These are phyloP conservation scores for Tetragnatha montana DNA, from an alignment of 2,888 invertebrate species.

Conservation along the genomic window DNA sequence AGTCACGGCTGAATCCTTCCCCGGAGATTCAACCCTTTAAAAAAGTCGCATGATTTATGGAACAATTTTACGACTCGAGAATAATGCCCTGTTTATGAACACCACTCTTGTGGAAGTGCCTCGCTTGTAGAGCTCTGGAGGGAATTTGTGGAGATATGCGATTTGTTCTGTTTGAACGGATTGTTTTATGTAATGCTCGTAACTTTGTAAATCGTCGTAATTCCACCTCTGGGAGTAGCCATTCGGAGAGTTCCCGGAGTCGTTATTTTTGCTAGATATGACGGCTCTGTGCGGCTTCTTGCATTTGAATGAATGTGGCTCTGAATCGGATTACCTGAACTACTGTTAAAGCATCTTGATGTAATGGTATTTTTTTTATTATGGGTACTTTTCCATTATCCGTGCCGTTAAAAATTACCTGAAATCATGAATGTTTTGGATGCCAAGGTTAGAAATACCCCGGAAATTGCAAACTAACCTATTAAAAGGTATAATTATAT, in stretches of 20 bases:
- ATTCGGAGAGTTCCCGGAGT: conserved; percentile 1
- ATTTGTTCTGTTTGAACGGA: conserved; percentile 32
- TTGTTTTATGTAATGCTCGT: conserved; percentile 37
- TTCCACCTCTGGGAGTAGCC: conserved; percentile 38
- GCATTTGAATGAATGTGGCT: neutral
- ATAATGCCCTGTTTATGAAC: conserved; percentile 66
- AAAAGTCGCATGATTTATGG: conserved; percentile 54
- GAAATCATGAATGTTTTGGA: too few species aligned
- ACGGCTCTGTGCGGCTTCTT: neutral
- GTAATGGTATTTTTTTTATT: too few species aligned
- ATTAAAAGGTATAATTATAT: too few species aligned
- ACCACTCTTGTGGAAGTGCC: conserved; percentile 30
- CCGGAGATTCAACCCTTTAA: conserved; percentile 11
- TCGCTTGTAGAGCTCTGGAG: conserved; percentile 13
- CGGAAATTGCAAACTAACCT: too few species aligned
- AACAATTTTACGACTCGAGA: conserved; percentile 59
- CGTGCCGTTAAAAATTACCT: too few species aligned
- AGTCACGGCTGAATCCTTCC: conserved; percentile 22
- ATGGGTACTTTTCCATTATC: too few species aligned
- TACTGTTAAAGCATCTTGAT: too few species aligned
- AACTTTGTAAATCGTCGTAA: conserved; percentile 65
- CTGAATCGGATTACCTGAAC: too few species aligned
- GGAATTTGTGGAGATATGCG: conserved; percentile 8
- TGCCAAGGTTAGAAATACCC: too few species aligned
- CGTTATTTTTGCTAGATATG: conserved; percentile 6